These are phyloP conservation scores for Meteorus sp. DNA, from an alignment of 1,140 invertebrate species.

Conservation along the genomic window DNA sequence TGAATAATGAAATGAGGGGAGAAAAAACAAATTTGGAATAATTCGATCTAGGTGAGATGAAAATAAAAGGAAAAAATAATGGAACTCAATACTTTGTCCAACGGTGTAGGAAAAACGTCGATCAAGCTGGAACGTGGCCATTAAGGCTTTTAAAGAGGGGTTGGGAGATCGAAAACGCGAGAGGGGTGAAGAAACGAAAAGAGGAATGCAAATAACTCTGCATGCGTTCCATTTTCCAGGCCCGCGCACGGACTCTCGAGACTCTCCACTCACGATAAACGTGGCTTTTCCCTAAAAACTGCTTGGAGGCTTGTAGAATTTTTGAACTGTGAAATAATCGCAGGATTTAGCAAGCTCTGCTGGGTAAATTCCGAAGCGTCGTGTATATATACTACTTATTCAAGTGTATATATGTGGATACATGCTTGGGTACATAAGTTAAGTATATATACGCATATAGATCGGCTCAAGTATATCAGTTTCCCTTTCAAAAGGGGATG, in stretches of 20 bases:
- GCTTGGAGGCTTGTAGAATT: slow-evolving; percentile 18
- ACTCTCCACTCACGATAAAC: neutral
- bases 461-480: too few relatives aligned
- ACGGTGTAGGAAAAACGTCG: neutral
- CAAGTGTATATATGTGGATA: too few relatives aligned
- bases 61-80: slow-evolving; percentile 13
- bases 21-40: too few relatives aligned
- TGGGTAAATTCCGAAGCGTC: slow-evolving; percentile 2
- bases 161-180: too few relatives aligned
- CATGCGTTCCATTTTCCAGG: slow-evolving; percentile 5
- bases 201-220: too few relatives aligned
- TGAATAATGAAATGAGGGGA: too few relatives aligned
- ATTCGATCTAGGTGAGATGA: neutral
- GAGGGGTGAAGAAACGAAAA: too few relatives aligned
- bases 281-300: slow-evolving; percentile 4
- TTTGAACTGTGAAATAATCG: slow-evolving; percentile 23
- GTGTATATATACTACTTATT: too few relatives aligned
- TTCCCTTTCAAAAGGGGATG: too few relatives aligned
- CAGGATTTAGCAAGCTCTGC: slow-evolving; percentile 10
- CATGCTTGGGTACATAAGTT: too few relatives aligned
- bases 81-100: neutral
- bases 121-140: slow-evolving; percentile 14
- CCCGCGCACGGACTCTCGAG: neutral
- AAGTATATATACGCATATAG: too few relatives aligned
- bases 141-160: too few relatives aligned